Percentiles rank a stretch among this genome's conserved stretches.
Evolutionary conservation across 1,140 invertebrate genomes (phyloP).

Genomic region (Myzus persicae): DNA sequence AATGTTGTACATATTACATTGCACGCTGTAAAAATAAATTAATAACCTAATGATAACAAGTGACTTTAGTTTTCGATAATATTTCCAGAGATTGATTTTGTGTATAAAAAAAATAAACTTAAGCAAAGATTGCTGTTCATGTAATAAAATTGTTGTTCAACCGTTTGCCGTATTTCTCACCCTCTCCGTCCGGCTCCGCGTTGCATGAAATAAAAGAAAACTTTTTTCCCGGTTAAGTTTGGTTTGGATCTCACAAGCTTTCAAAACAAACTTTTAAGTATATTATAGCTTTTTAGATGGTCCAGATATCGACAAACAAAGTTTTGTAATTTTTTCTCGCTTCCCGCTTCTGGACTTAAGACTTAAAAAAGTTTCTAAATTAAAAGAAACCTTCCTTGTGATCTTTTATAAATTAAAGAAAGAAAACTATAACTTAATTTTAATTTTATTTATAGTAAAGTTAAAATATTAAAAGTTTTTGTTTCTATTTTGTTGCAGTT

Average conservation of each 20-base stretch:
- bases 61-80: not conserved
- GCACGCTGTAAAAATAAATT: not conserved
- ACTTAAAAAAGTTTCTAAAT: conserved; percentile 55
- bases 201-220: conserved; percentile 53
- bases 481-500: conserved; percentile 26
- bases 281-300: conserved; percentile 56
- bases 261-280: conserved; percentile 57
- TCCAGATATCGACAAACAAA: conserved; percentile 53
- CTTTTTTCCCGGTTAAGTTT: conserved; percentile 49
- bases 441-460: conserved; percentile 21
- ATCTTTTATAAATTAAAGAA: conserved; percentile 45
- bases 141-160: conserved; percentile 25
- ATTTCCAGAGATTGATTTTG: conserved; percentile 32
- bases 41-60: not conserved
- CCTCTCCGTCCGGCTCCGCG: no score
- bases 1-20: not conserved
- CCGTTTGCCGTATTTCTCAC: conserved; percentile 34
- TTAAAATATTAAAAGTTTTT: conserved; percentile 15
- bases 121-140: not conserved
- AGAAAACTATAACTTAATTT: conserved; percentile 29
- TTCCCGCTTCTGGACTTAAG: conserved; percentile 15
- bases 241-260: conserved; percentile 28
- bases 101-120: not conserved
- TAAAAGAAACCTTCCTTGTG: conserved; percentile 52
- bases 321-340: conserved; percentile 55